Base-by-base conservation (phyloP, 1,140 invertebrate genomes). In the Grapholita molesta region DNA sequence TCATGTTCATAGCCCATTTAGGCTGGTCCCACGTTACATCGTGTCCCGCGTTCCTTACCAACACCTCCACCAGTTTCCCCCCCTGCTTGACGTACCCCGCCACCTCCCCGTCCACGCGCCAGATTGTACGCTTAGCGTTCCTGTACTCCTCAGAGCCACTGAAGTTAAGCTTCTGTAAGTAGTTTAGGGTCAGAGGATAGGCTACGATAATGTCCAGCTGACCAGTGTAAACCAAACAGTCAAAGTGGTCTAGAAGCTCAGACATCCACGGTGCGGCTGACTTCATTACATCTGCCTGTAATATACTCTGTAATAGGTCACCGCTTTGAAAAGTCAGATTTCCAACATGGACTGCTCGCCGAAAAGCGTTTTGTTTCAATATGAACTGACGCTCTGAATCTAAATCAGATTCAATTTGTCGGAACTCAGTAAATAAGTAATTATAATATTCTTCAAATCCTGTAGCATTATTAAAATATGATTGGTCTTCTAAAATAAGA, bases 151-250 rank as follows among this genome's bases (percentile, higher is more conserved):
- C 91, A 0, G 94, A 87, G 0, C 94, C 94, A 24, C 92, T 86
- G 93, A 97, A 98, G 42, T 95, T 91, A 0, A 98, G 82, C 9
- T 94, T 88, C 35, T 90, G 90, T 5, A 98, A 82, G 81, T 95
- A 97, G 73, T 95, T 95, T 55, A 95, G 93, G 0, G 96, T 97
- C 28, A 96, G 79, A 0, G 96, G 95, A 85, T 97, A 97, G 0
- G 96, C 95, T 1, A 97, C 95, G 76, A 97, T 97, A 15, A 98
- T 95, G 82, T 98, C 97, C 32, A 98, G 80, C 79, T 97, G 96
- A 0, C 97, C 97, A 80, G 95, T 97, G 83, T 97, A 98, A 57
- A 96, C 93, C 6, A 96, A 89, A 3, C 96, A 93, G 83, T 93
- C 93, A 76, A 97, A 97, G 69, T 94, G 78, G 53, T 80, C 94